A percentile compares a stretch with the other conserved stretches of the same genome.
Conservation (phyloP, 1,140 invertebrate genomes). For the Ericerus pela region DNA sequence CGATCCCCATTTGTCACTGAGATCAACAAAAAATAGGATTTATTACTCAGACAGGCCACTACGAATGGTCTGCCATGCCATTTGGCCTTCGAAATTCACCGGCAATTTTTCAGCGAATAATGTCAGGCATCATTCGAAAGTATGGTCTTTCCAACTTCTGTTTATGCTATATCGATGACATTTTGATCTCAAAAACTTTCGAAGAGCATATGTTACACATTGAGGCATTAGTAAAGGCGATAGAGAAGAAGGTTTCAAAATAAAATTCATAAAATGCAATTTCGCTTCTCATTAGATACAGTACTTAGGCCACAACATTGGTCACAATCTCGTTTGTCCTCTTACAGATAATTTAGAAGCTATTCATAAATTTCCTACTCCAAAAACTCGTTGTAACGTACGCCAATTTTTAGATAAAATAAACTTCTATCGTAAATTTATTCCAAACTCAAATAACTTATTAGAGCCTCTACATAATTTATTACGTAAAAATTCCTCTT, state of each 20-base stretch:
- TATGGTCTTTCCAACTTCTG: conserved; percentile 15
- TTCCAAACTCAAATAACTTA: conserved; percentile 15
- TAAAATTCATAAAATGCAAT: conserved; percentile 28
- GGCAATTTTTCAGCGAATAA: conserved; percentile 32
- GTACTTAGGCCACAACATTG: conserved; percentile 26
- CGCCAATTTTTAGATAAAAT: conserved; percentile 21
- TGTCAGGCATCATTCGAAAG: conserved; percentile 15
- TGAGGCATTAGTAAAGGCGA: conserved; percentile 15
- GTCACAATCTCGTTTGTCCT: conserved; percentile 19
- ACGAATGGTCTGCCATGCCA: conserved; percentile 27
- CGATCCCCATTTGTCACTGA: conserved; percentile 26
- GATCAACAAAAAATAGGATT: conserved; percentile 30
- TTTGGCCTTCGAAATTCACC: conserved; percentile 31
- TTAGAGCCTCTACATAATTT: conserved; percentile 20
- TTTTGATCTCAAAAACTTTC: conserved; percentile 20
- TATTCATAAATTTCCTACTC: conserved; percentile 17
- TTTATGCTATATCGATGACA: conserved; percentile 23
- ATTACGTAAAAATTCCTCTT: conserved; percentile 21
- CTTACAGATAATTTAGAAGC: conserved; percentile 20
- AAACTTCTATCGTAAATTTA: conserved; percentile 19
- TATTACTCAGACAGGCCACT: conserved; percentile 29
- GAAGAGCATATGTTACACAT: conserved; percentile 20
- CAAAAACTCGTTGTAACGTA: conserved; percentile 17
- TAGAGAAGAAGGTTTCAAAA: conserved; percentile 26
- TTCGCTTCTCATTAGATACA: conserved; percentile 26